Evolutionary conservation across 2,113 vertebrate species (phyloP).

Genomic region (Morone chrysops): DNA sequence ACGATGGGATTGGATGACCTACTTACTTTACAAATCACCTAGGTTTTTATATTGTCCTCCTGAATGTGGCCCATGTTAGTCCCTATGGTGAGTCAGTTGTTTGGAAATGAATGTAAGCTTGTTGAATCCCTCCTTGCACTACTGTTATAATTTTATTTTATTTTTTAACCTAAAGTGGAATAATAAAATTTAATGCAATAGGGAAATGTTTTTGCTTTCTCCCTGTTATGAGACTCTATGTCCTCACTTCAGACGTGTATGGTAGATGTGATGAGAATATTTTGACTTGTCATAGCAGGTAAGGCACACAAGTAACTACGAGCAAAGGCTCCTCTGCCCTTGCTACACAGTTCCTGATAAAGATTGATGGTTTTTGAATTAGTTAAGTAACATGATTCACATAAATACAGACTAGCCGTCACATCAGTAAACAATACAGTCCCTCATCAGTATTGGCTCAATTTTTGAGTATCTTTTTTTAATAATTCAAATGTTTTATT

Average conservation of each 20-base stretch:
- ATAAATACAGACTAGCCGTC: no score
- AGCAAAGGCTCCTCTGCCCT: no score
- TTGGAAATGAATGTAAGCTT: slow-evolving; percentile 51
- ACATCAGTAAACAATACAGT: no score
- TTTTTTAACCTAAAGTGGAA: slow-evolving; percentile 52
- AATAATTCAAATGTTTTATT: no score
- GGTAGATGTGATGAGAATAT: background rate
- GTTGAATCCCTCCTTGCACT: slow-evolving; percentile 58
- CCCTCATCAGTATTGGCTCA: no score
- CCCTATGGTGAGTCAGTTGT: slow-evolving; percentile 30
- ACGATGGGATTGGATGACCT: slow-evolving; percentile 1
- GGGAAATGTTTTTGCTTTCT: background rate
- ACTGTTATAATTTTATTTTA: slow-evolving; percentile 18
- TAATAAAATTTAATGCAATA: slow-evolving; percentile 62
- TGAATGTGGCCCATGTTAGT: slow-evolving; percentile 31
- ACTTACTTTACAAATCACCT: slow-evolving; percentile 35
- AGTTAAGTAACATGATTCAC: no score
- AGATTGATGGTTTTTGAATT: no score
- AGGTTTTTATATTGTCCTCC: slow-evolving; percentile 39
- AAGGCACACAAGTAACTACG: no score
- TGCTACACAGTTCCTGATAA: no score
- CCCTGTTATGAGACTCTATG: background rate
- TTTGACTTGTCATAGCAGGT: background rate
- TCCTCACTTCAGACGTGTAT: background rate
- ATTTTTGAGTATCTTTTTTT: no score